Evolutionary conservation across 2,113 vertebrate genomes (phyloP).

Genomic region (Mobula hypostoma): DNA sequence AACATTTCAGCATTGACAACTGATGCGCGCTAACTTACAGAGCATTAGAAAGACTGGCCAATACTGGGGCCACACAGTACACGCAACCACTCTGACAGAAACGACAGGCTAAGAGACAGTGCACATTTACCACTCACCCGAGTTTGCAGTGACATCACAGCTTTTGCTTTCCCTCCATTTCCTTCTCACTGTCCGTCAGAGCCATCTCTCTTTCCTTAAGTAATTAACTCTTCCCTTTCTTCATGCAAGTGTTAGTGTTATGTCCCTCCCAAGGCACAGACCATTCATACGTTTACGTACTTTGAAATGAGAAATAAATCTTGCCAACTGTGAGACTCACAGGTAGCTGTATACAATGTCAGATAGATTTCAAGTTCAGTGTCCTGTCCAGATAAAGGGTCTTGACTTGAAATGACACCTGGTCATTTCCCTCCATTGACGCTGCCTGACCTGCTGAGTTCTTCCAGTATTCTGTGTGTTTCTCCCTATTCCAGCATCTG

Average conservation of each 20-base stretch:
- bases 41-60: too few relatives aligned
- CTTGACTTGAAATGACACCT: too few relatives aligned
- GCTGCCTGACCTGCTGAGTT: too few relatives aligned
- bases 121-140: background rate
- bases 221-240: background rate
- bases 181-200: background rate
- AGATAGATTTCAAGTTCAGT: background rate
- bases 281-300: too few relatives aligned
- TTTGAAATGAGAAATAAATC: background rate
- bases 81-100: background rate
- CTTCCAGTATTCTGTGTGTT: too few relatives aligned
- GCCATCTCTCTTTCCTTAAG: background rate
- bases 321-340: background rate
- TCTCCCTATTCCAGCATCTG: too few relatives aligned
- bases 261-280: background rate
- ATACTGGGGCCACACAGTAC: background rate
- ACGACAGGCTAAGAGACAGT: background rate
- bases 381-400: too few relatives aligned
- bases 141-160: background rate
- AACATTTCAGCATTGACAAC: background rate
- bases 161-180: background rate
- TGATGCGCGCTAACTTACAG: background rate
- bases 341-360: background rate
- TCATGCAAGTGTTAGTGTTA: background rate
- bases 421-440: too few relatives aligned